These are phyloP conservation scores for Camponotus vicinus DNA, from an alignment of 1,140 invertebrate species.

Conservation along the genomic window DNA sequence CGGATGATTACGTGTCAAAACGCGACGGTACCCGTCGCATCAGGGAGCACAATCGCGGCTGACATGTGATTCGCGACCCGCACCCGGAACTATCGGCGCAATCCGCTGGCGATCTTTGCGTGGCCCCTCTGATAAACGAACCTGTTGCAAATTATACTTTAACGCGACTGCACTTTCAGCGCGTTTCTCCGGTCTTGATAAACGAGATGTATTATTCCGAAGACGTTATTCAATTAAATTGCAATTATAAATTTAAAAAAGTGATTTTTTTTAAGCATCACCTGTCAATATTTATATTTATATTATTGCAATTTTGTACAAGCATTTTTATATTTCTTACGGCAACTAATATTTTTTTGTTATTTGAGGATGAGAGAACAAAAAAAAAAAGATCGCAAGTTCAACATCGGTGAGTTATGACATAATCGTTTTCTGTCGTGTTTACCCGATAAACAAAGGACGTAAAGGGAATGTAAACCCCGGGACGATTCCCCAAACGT, in stretches of 20 bases:
- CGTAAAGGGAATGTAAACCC: neutral
- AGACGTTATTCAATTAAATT: conserved; percentile 36
- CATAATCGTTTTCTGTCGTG: neutral
- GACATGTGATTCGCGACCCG: conserved; percentile 46
- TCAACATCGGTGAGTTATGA: neutral
- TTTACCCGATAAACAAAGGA: neutral
- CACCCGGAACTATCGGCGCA: conserved; percentile 31
- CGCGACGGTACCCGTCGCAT: conserved; percentile 37
- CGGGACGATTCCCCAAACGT: neutral
- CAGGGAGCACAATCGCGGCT: conserved; percentile 6
- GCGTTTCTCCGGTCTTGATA: neutral
- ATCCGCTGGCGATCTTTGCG: conserved; percentile 34
- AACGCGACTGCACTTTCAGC: conserved; percentile 54
- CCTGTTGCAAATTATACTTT: conserved; percentile 61
- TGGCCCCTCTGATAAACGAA: conserved; percentile 45
- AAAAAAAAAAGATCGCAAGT: neutral
- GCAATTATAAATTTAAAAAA: neutral
- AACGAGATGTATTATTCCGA: conserved; percentile 54
- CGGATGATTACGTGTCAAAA: conserved; percentile 63
- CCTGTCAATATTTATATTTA: conserved; percentile 3
- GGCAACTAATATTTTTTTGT: neutral
- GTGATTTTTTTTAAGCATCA: neutral
- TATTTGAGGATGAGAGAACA: neutral
- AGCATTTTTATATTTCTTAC: neutral
- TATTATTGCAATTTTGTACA: neutral